Conservation (phyloP, 2,888 invertebrate genomes). For the Corbicula japonica region DNA sequence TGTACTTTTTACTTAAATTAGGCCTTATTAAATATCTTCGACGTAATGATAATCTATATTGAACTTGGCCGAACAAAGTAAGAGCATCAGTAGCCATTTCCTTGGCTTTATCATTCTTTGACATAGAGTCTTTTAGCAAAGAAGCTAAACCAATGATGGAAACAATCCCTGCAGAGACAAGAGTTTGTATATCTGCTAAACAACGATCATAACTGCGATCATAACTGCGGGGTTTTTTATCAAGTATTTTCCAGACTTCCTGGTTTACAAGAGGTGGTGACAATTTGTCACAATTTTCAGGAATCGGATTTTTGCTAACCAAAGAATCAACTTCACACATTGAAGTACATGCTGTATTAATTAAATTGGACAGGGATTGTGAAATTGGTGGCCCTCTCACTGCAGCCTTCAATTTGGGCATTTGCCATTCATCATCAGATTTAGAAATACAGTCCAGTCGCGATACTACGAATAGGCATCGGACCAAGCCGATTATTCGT, state of each 20-base stretch:
- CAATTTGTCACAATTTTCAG: slow-evolving; percentile 16
- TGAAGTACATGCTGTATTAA: slow-evolving; percentile 26
- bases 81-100: slow-evolving; percentile 7
- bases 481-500: too few species aligned
- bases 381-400: background rate
- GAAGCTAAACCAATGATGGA: slow-evolving; percentile 7
- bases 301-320: slow-evolving; percentile 22
- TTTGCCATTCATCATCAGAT: slow-evolving; percentile 5
- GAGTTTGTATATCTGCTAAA: slow-evolving; percentile 27
- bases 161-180: background rate
- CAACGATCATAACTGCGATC: slow-evolving; percentile 7
- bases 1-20: slow-evolving; percentile 28
- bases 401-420: background rate
- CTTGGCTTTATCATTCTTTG: slow-evolving; percentile 1
- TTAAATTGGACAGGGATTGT: slow-evolving; percentile 15
- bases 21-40: slow-evolving; percentile 31
- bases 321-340: slow-evolving; percentile 14
- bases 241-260: slow-evolving; percentile 35
- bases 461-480: too few species aligned
- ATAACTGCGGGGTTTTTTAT: slow-evolving; percentile 9
- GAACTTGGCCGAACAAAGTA: slow-evolving; percentile 27
- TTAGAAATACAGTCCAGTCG: too few species aligned
- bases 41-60: slow-evolving; percentile 26
- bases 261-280: slow-evolving; percentile 20
- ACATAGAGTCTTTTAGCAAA: background rate